These are phyloP conservation scores for Anser brachyrhynchus DNA, from an alignment of 2,113 vertebrate genomes.

Conservation along the genomic window DNA sequence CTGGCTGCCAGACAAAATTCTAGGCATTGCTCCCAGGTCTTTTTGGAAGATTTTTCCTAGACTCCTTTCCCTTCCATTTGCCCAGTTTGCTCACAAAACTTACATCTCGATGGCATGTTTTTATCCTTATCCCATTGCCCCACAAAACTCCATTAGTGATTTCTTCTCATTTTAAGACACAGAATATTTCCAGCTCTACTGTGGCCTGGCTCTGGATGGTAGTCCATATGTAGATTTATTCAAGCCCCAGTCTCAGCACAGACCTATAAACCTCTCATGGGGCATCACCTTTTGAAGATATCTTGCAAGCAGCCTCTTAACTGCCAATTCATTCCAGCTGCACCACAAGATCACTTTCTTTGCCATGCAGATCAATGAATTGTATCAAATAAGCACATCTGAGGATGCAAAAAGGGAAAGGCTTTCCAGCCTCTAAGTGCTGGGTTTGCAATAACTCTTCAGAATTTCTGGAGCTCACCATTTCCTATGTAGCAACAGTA, in stretches of 20 bases:
- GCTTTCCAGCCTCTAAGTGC: not conserved
- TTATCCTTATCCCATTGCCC: constrained; percentile 23
- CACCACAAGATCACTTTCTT: constrained; percentile 38
- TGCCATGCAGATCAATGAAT: constrained; percentile 48
- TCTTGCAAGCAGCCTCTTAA: not conserved
- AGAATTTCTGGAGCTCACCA: not conserved
- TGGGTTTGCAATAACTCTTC: not conserved
- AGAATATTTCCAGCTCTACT: constrained; percentile 63
- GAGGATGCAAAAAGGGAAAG: constrained; percentile 15
- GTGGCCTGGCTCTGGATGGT: constrained; percentile 14
- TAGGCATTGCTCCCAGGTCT: constrained; percentile 27
- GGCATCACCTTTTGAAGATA: constrained; percentile 48
- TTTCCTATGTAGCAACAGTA: not conserved
- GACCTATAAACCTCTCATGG: constrained; percentile 17
- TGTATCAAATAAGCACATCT: constrained; percentile 54
- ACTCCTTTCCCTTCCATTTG: constrained; percentile 12
- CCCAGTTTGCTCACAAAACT: not conserved
- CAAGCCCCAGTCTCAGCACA: not conserved
- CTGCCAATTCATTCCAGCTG: constrained; percentile 57
- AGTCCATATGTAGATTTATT: constrained; percentile 20
- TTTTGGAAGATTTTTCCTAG: not conserved
- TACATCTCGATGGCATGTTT: not conserved
- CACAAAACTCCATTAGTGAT: not conserved
- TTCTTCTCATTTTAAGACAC: constrained; percentile 12
- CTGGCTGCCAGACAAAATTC: constrained; percentile 29